Conservation (phyloP, 2,888 invertebrate species). For the Brachyptera risi region DNA sequence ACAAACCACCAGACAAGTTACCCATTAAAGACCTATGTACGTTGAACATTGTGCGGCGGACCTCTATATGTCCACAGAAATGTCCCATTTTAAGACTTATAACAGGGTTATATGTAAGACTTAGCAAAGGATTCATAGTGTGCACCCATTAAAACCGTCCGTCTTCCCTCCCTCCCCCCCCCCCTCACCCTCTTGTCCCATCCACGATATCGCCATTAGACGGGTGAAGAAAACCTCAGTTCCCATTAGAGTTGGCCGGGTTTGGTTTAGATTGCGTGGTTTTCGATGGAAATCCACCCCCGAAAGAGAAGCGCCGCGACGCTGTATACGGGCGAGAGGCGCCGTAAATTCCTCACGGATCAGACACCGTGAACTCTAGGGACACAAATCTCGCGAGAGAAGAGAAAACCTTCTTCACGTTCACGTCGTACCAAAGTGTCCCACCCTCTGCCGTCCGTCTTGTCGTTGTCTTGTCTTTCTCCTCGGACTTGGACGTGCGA, state of each 20-base stretch:
- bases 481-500: slow-evolving; percentile 30
- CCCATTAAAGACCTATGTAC: slow-evolving; percentile 17
- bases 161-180: slow-evolving; percentile 24
- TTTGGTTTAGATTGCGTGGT: slow-evolving; percentile 32
- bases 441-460: slow-evolving; percentile 29
- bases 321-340: slow-evolving; percentile 32
- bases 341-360: slow-evolving; percentile 47
- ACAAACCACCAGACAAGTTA: slow-evolving; percentile 21
- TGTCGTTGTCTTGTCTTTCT: slow-evolving; percentile 31
- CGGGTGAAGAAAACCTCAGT: slow-evolving; percentile 33
- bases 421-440: slow-evolving; percentile 28
- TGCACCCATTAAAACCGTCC: slow-evolving; percentile 33
- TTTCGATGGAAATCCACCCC: slow-evolving; percentile 24
- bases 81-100: slow-evolving; percentile 30
- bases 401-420: slow-evolving; percentile 28
- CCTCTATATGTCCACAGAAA: slow-evolving; percentile 25
- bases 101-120: slow-evolving; percentile 29
- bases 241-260: slow-evolving; percentile 31
- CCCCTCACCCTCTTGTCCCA: slow-evolving; percentile 22
- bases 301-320: not conserved
- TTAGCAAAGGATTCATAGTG: slow-evolving; percentile 31
- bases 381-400: slow-evolving; percentile 44
- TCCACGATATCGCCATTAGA: slow-evolving; percentile 30
- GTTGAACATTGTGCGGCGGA: slow-evolving; percentile 16
- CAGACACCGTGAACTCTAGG: slow-evolving; percentile 46